Conservation (phyloP, 2,888 invertebrate species). For the Cryptocephalus primarius region DNA sequence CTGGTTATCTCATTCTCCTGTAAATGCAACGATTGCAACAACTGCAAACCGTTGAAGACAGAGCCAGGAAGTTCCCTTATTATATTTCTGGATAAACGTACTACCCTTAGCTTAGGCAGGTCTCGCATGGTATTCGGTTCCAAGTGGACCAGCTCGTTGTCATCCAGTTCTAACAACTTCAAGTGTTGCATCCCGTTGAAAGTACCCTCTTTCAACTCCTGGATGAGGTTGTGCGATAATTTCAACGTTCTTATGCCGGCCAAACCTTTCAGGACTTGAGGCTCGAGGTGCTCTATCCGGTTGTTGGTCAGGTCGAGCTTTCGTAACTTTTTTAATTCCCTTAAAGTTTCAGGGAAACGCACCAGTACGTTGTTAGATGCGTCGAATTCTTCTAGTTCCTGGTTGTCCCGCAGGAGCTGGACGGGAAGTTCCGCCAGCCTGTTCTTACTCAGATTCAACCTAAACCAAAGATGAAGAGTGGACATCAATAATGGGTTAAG, state of each 20-base stretch:
- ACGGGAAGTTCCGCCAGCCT: slow-evolving; percentile 57
- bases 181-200: slow-evolving; percentile 61
- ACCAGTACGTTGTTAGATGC: slow-evolving; percentile 67
- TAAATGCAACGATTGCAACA: slow-evolving; percentile 61
- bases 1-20: slow-evolving; percentile 69
- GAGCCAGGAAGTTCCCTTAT: slow-evolving; percentile 64
- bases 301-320: slow-evolving; percentile 70
- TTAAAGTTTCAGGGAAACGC: slow-evolving; percentile 60
- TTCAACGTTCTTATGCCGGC: slow-evolving; percentile 59
- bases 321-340: slow-evolving; percentile 55
- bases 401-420: slow-evolving; percentile 49
- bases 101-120: slow-evolving; percentile 52
- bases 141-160: slow-evolving; percentile 66
- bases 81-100: slow-evolving; percentile 56
- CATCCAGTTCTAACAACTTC: slow-evolving; percentile 66
- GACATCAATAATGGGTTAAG: too few species aligned
- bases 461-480: slow-evolving; percentile 32
- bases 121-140: slow-evolving; percentile 61
- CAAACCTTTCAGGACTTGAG: slow-evolving; percentile 58
- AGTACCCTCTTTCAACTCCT: slow-evolving; percentile 57
- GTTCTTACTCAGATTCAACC: slow-evolving; percentile 66
- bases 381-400: slow-evolving; percentile 62
- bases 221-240: slow-evolving; percentile 63
- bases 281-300: slow-evolving; percentile 56
- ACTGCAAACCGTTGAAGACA: slow-evolving; percentile 66